These are phyloP conservation scores for Actinia tenebrosa DNA, from an alignment of 64 coral and sea anemone genomes.

Conservation along the genomic window DNA sequence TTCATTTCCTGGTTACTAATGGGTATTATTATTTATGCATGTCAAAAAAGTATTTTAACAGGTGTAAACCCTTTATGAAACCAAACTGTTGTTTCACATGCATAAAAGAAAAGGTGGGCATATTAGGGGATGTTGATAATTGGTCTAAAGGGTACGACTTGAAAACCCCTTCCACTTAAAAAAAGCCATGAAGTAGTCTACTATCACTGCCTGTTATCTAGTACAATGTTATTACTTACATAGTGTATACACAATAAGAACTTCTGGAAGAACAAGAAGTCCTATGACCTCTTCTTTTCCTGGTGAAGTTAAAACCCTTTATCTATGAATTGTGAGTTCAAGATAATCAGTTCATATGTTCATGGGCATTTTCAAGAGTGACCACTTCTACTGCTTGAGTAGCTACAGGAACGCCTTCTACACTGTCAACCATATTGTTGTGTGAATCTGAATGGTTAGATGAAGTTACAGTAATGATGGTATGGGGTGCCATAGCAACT, in stretches of 20 bases:
- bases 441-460: constrained; percentile 57
- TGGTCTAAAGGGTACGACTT: too few species aligned
- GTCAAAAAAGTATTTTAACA: too few species aligned
- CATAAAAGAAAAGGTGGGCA: too few species aligned
- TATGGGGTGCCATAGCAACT: constrained; percentile 98
- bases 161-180: too few species aligned
- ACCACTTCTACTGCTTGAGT: constrained; percentile 98
- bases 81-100: too few species aligned
- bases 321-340: background rate
- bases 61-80: too few species aligned
- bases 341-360: constrained; percentile 41
- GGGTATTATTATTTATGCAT: too few species aligned
- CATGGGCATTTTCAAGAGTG: constrained; percentile 86
- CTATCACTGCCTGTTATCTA: too few species aligned
- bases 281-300: background rate
- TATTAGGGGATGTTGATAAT: too few species aligned
- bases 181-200: too few species aligned
- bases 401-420: constrained; percentile 86
- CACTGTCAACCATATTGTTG: constrained; percentile 77
- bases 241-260: background rate
- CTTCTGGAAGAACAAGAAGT: background rate
- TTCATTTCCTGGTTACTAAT: too few species aligned
- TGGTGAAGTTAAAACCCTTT: background rate
- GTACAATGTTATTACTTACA: too few species aligned
- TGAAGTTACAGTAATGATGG: constrained; percentile 88